Conservation (phyloP, 2,113 vertebrate species). For the Macrotis lagotis region DNA sequence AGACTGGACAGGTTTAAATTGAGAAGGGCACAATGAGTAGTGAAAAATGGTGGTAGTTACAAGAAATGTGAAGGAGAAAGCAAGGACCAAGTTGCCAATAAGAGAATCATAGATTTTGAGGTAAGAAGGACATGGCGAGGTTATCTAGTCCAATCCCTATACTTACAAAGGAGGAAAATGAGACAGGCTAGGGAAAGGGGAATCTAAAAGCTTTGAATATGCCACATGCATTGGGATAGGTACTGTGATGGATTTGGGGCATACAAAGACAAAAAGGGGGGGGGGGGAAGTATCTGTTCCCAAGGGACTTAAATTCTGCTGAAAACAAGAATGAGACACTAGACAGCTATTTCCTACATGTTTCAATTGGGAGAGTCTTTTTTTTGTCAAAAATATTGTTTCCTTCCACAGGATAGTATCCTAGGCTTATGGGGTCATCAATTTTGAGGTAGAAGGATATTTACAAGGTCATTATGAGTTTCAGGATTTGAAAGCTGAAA, state of each 20-base stretch:
- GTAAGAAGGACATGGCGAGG: not conserved
- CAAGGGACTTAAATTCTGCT: not conserved
- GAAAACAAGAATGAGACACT: not conserved
- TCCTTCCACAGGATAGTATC: not conserved
- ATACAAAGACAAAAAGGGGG: not conserved
- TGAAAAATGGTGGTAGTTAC: not conserved
- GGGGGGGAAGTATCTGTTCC: not conserved
- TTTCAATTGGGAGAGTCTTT: not conserved
- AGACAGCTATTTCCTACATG: not conserved
- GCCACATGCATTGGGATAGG: not conserved
- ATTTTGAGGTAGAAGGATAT: not conserved
- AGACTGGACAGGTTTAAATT: conserved; percentile 38
- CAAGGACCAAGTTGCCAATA: not conserved
- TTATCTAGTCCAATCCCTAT: not conserved
- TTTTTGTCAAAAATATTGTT: conserved; percentile 1
- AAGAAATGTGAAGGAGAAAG: not conserved
- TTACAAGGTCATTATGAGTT: not conserved
- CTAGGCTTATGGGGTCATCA: not conserved
- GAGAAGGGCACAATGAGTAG: conserved; percentile 48
- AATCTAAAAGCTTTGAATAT: not conserved
- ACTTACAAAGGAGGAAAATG: not conserved
- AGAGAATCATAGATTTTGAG: not conserved
- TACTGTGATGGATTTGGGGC: not conserved
- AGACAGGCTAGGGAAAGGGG: not conserved
- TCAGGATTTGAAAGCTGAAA: not conserved